Evolutionary conservation across 2,888 invertebrate genomes (phyloP).

Genomic region (Morpho deidamia): DNA sequence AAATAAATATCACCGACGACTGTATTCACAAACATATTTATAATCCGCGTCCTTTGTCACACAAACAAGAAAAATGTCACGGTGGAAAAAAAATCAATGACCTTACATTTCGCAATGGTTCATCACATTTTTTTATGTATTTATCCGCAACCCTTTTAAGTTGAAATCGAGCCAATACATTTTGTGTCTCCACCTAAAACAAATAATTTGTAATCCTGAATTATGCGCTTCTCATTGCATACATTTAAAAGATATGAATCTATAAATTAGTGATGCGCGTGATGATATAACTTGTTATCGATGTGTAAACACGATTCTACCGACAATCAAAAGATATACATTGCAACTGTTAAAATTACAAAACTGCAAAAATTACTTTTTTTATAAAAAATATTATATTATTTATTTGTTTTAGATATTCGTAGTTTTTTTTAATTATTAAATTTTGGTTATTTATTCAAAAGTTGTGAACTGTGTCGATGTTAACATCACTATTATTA

Average conservation of each 20-base stretch:
- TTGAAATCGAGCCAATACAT: conserved; percentile 73
- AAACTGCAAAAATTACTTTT: too few relatives aligned
- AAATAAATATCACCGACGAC: conserved; percentile 51
- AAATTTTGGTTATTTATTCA: too few relatives aligned
- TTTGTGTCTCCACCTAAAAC: conserved; percentile 73
- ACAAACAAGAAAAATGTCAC: conserved; percentile 56
- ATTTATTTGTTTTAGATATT: neutral
- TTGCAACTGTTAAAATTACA: too few relatives aligned
- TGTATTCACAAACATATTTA: conserved; percentile 52
- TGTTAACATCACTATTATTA: conserved; percentile 58
- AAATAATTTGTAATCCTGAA: conserved; percentile 78
- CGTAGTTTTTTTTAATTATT: too few relatives aligned
- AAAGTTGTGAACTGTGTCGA: conserved; percentile 20
- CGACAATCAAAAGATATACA: neutral
- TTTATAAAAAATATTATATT: too few relatives aligned
- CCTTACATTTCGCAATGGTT: conserved; percentile 55
- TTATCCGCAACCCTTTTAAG: conserved; percentile 72
- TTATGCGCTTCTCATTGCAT: conserved; percentile 77
- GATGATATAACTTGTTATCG: conserved; percentile 32
- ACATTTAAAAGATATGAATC: conserved; percentile 77
- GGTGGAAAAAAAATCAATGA: conserved; percentile 34
- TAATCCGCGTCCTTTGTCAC: conserved; percentile 55
- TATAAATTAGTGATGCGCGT: conserved; percentile 58
- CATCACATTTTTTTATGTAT: conserved; percentile 63
- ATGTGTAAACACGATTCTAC: conserved; percentile 15